phyloP scores from a whole-genome alignment of 2,113 vertebrate species.

The Solea solea region DNA sequence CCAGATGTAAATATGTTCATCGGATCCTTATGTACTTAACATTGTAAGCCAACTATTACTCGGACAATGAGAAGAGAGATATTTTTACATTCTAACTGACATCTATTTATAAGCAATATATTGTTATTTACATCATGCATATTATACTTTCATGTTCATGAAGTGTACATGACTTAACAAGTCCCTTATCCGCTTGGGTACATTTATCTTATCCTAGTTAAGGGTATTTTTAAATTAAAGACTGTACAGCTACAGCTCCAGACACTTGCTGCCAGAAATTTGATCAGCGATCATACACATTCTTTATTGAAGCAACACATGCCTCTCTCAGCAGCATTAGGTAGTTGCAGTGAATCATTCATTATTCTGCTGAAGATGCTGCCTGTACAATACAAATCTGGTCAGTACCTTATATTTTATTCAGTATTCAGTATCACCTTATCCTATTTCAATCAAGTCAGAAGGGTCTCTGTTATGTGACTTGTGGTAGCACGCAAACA shows the following conservation, averaged over 20 bases:
- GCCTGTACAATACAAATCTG: background rate
- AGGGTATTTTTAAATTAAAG: background rate
- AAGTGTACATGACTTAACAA: background rate
- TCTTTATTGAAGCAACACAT: background rate
- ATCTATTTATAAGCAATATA: background rate
- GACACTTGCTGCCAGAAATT: background rate
- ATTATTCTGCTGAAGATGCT: background rate
- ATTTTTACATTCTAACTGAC: background rate
- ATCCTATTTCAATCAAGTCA: background rate
- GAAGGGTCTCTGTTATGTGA: conserved; percentile 2
- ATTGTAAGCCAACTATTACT: no score
- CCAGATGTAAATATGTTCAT: background rate
- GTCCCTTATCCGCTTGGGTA: background rate
- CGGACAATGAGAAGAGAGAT: no score
- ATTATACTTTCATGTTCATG: background rate
- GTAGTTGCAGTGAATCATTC: background rate
- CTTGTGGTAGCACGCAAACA: conserved; percentile 43
- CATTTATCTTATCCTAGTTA: background rate
- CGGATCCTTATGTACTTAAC: background rate
- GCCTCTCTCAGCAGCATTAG: background rate
- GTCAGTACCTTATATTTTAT: background rate
- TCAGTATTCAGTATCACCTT: conserved; percentile 3
- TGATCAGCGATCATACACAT: background rate
- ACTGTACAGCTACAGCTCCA: background rate
- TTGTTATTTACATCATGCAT: background rate